These are phyloP conservation scores for Harpegnathos saltator DNA, from an alignment of 1,140 invertebrate genomes.

Conservation along the genomic window DNA sequence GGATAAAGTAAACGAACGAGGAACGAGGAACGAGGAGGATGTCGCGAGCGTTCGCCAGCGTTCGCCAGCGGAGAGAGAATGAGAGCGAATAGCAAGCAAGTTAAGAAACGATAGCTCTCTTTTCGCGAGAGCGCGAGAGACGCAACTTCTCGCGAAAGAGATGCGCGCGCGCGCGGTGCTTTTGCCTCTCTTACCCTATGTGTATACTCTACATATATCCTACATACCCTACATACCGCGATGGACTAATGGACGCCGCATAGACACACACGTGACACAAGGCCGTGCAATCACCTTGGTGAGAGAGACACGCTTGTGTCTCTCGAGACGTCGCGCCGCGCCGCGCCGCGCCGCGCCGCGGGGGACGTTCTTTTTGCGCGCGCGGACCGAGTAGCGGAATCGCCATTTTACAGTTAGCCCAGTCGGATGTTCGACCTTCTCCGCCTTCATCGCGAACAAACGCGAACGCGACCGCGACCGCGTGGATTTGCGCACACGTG, in stretches of 20 bases:
- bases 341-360: too few relatives aligned
- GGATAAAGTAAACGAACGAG: conserved; percentile 32
- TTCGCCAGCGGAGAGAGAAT: not conserved
- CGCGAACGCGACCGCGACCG: not conserved
- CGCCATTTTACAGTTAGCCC: conserved; percentile 56
- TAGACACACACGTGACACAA: conserved; percentile 54
- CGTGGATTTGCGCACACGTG: too few relatives aligned
- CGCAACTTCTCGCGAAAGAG: not conserved
- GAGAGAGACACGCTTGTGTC: not conserved
- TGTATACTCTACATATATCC: conserved; percentile 18
- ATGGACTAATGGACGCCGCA: conserved; percentile 42
- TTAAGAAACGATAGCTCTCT: conserved; percentile 26
- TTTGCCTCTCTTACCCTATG: too few relatives aligned
- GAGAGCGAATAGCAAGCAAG: conserved; percentile 43
- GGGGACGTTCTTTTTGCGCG: conserved; percentile 36
- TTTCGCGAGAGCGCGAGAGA: too few relatives aligned
- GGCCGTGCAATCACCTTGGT: conserved; percentile 57
- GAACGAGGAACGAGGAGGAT: too few relatives aligned
- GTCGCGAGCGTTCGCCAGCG: too few relatives aligned
- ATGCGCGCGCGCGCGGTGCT: not conserved
- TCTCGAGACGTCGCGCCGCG: conserved; percentile 31
- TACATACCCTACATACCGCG: conserved; percentile 38
- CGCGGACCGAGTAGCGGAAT: conserved; percentile 55
- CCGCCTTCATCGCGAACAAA: conserved; percentile 10
- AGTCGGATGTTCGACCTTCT: conserved; percentile 40